Base-by-base conservation (phyloP, 64 coral and sea anemone species). In the Actinia equina region DNA sequence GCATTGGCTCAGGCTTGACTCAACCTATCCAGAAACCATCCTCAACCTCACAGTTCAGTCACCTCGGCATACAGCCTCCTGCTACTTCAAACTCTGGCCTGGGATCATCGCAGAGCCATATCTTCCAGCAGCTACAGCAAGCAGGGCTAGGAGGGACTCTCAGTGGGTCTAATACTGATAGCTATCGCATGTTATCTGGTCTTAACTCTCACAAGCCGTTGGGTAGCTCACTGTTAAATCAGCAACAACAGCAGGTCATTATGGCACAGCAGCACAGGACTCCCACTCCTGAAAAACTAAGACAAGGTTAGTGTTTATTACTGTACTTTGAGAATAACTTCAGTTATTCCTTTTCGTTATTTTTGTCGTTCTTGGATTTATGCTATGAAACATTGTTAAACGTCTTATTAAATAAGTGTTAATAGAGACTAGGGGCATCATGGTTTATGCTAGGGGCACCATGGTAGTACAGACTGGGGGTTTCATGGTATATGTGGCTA, bases 21-120 rank as follows among this genome's bases (percentile, higher is more conserved):
- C 88, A 92, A 51, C 62, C 94, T 16, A 84, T 96, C 49, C 94
- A 96, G 91, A 96, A 96, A 60, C 88, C 94, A 52, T 63, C 91
- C 22, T 54, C 91, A 53, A 69, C 85, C 14, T 74, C 91, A 42
- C 94, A 96, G 44, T 87, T 96, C 18, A 84, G 94, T 51, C 94
- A 96, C 71, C 86, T 96, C 61, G 91, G 91, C 18, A 88, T 95
- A 18, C 91, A 93, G 52, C 92, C 94, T 58, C 94, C 94, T 71
- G 86, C 67, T 57, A 85, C 85, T 20, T 85, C 82, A 5, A 81
- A 52, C 52, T 81, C 78, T 82, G 89, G 89, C 13, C 54, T 92
- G 27, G 49, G 78, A 16, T 89, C 87, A 37, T 96, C 94, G 0
- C 94, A 96, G 80, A 95, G 88, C 64, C 82, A 89, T 17, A 78